phyloP scores from a whole-genome alignment of 1,140 invertebrate species.

The Lepidotrigona ventralis region DNA sequence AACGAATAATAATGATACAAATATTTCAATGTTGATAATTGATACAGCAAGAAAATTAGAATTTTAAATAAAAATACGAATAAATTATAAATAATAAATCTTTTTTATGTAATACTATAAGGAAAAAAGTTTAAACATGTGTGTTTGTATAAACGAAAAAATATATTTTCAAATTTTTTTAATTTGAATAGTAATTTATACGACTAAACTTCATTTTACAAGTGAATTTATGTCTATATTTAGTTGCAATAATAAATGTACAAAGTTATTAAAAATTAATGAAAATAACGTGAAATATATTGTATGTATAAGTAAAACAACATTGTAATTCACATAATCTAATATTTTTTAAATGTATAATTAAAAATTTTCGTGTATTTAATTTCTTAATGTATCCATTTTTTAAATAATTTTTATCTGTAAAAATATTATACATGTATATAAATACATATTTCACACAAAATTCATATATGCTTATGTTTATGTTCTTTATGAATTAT shows the following conservation, averaged over 20 bases:
- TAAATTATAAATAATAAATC: neutral
- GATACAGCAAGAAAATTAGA: neutral
- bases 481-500: neutral
- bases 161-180: conserved; percentile 17
- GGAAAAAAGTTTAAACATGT: conserved; percentile 4
- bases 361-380: conserved; percentile 24
- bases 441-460: conserved; percentile 21
- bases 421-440: conserved; percentile 19
- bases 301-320: conserved; percentile 10
- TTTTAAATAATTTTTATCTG: conserved; percentile 18
- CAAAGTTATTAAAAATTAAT: conserved; percentile 4
- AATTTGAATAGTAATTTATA: conserved; percentile 30
- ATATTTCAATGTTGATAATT: conserved; percentile 15
- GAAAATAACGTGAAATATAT: neutral
- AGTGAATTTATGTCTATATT: neutral
- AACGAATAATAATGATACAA: neutral
- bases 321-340: conserved; percentile 28
- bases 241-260: conserved; percentile 24
- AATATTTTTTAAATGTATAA: conserved; percentile 24
- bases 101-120: neutral
- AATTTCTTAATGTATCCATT: conserved; percentile 20
- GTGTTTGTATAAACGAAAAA: conserved; percentile 23
- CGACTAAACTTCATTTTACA: conserved; percentile 12
- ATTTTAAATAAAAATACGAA: conserved; percentile 1
- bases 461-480: conserved; percentile 13